Conservation (phyloP, 2,888 invertebrate genomes). For the Limnephilus rhombicus region DNA sequence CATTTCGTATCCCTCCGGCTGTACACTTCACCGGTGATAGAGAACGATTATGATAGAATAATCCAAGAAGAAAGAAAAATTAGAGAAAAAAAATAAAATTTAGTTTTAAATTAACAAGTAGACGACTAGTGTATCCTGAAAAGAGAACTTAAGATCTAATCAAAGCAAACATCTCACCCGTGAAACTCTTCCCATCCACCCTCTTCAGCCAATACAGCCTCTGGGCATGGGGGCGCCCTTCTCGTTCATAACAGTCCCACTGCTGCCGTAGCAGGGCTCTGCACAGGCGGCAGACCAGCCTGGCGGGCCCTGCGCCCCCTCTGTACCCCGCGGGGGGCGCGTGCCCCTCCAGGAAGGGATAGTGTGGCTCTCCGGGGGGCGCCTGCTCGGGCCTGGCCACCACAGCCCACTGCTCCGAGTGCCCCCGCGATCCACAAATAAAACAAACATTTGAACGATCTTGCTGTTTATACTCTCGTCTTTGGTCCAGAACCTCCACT, state of each 20-base stretch:
- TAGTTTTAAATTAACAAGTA: no score
- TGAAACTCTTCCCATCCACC: constrained; percentile 93
- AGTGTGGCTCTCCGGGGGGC: constrained; percentile 88
- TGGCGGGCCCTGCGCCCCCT: constrained; percentile 75
- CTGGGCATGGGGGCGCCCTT: constrained; percentile 90
- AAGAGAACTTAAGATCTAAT: background rate
- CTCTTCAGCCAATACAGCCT: constrained; percentile 95
- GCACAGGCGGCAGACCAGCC: constrained; percentile 91
- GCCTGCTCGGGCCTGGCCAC: constrained; percentile 83
- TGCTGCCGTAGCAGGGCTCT: constrained; percentile 91
- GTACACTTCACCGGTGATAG: no score
- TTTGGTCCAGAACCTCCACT: constrained; percentile 38
- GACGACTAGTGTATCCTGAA: no score
- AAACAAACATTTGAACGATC: constrained; percentile 75
- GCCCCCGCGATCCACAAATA: constrained; percentile 86
- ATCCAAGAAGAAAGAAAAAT: no score
- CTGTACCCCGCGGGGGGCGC: constrained; percentile 90
- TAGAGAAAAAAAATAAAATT: no score
- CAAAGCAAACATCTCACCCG: constrained; percentile 74
- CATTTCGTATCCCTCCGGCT: no score
- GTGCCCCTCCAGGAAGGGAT: constrained; percentile 94
- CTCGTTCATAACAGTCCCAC: constrained; percentile 94
- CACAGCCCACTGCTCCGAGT: constrained; percentile 79
- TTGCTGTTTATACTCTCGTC: constrained; percentile 44
- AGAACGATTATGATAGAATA: no score